Percentiles rank a stretch among this genome's conserved stretches.
phyloP scores from a whole-genome alignment of 2,113 vertebrate genomes.

The Myrmecophaga tridactyla region DNA sequence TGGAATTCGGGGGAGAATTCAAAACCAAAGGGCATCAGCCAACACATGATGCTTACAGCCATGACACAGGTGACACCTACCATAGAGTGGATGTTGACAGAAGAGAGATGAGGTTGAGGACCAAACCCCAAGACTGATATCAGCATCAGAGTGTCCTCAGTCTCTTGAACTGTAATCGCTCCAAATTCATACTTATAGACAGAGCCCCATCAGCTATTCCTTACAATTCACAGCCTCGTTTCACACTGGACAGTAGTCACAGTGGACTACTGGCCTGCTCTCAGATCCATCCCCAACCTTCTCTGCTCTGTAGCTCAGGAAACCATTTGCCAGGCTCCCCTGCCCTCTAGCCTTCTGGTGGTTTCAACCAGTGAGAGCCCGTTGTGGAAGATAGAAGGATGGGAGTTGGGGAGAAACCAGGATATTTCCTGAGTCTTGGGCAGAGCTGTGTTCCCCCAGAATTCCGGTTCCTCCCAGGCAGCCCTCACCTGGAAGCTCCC shows the following conservation, averaged over 20 bases:
- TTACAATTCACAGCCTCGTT: neutral
- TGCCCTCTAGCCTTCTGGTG: neutral
- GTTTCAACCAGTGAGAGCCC: neutral
- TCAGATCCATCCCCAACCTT: neutral
- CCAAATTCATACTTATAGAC: neutral
- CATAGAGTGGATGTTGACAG: neutral
- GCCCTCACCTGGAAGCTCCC: neutral
- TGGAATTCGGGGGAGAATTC: neutral
- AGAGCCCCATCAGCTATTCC: neutral
- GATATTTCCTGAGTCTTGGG: neutral
- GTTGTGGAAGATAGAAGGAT: neutral
- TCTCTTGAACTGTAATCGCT: neutral
- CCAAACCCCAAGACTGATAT: neutral
- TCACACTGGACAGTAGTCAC: neutral
- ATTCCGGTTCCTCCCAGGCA: neutral
- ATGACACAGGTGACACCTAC: no score
- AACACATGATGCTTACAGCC: neutral
- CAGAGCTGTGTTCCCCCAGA: neutral
- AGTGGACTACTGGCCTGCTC: neutral
- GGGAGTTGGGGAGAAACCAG: neutral
- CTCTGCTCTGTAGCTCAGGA: neutral
- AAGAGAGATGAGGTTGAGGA: neutral
- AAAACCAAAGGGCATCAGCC: neutral
- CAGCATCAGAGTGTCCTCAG: neutral
- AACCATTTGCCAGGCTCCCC: neutral